A percentile compares a stretch with the other conserved stretches of the same genome.
phyloP scores from a whole-genome alignment of 2,888 invertebrate genomes.

The Perdita meconis region DNA sequence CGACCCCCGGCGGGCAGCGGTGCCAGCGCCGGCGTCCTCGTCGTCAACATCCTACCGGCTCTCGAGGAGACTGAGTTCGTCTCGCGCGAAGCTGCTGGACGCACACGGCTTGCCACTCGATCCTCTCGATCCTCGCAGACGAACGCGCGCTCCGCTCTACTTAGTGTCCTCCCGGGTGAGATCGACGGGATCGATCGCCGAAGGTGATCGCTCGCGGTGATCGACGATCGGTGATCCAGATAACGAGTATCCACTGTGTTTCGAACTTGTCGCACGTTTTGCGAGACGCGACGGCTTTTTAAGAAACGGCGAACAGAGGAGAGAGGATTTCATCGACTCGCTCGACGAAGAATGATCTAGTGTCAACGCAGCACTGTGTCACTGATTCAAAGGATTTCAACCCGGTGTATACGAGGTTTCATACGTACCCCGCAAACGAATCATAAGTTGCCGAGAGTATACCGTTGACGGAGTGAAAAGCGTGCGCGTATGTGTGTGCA shows the following conservation, averaged over 20 bases:
- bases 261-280: background rate
- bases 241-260: too few relatives aligned
- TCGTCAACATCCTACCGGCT: slow-evolving; percentile 64
- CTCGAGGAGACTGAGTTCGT: slow-evolving; percentile 70
- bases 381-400: background rate
- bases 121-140: slow-evolving; percentile 11
- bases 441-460: slow-evolving; percentile 8
- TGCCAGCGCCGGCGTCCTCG: slow-evolving; percentile 60
- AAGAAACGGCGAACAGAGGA: background rate
- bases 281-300: background rate
- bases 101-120: slow-evolving; percentile 63
- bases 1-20: slow-evolving; percentile 67
- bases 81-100: slow-evolving; percentile 73
- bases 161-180: background rate
- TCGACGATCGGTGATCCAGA: background rate
- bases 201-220: background rate
- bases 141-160: slow-evolving; percentile 29
- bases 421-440: slow-evolving; percentile 4
- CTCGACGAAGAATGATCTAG: slow-evolving; percentile 37
- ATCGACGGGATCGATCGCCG: background rate
- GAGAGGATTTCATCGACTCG: slow-evolving; percentile 1
- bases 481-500: slow-evolving; percentile 50
- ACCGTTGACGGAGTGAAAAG: slow-evolving; percentile 29
- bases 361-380: background rate
- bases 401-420: background rate